Conservation (phyloP, 2,888 invertebrate species). For the Neria commutata region DNA sequence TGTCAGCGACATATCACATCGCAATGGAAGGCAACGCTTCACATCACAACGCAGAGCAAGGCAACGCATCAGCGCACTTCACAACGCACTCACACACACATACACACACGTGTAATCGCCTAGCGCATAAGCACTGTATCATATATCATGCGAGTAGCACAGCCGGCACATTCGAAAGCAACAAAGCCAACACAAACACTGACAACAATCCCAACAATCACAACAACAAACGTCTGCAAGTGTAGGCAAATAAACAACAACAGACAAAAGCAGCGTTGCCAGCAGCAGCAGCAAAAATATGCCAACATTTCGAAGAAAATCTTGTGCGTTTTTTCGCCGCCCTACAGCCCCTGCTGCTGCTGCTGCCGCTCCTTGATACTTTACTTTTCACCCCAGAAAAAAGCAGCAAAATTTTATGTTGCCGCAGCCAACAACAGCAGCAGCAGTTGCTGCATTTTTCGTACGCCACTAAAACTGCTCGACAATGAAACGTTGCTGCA, state of each 20-base stretch:
- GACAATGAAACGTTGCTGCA: neutral
- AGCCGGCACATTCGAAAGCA: neutral
- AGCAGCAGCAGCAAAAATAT: neutral
- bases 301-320: neutral
- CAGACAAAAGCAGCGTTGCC: neutral
- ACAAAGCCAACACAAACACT: neutral
- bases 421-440: no score
- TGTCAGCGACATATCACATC: conserved; percentile 4
- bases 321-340: no score
- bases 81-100: conserved; percentile 11
- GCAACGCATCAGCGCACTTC: conserved; percentile 13
- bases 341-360: no score
- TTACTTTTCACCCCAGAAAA: no score
- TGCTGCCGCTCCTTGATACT: no score
- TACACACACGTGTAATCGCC: conserved; percentile 4
- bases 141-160: neutral
- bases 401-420: no score
- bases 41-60: conserved; percentile 1
- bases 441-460: neutral
- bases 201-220: neutral
- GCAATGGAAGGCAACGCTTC: no score
- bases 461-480: neutral
- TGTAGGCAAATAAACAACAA: no score
- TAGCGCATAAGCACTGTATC: no score
- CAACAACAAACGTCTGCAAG: no score